phyloP scores from a whole-genome alignment of 2,797 vertebrate genomes.

The Channallabes apus region DNA sequence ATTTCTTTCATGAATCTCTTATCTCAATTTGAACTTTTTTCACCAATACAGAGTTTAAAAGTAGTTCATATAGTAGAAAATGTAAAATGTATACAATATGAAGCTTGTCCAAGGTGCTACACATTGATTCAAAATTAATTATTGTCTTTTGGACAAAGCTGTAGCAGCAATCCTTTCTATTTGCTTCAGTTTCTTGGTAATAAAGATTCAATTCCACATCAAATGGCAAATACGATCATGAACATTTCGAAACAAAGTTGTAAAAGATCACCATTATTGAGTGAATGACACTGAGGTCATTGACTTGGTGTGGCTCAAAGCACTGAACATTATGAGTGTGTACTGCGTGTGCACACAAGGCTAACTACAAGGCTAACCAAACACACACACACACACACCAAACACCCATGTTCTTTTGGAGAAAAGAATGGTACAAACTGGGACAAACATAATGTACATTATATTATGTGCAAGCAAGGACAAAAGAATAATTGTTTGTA shows the following conservation, averaged over 20 bases:
- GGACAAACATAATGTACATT: not conserved
- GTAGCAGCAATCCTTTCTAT: not conserved
- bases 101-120: not conserved
- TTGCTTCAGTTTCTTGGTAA: not conserved
- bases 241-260: not conserved
- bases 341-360: slow-evolving; percentile 12
- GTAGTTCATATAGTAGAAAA: not conserved
- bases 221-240: not conserved
- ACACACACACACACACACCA: not conserved
- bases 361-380: slow-evolving; percentile 24
- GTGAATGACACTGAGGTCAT: slow-evolving; percentile 13
- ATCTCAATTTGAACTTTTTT: not conserved
- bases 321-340: not conserved
- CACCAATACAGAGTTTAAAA: not conserved
- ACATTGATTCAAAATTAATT: not conserved
- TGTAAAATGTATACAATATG: not conserved
- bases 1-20: not conserved
- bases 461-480: not conserved
- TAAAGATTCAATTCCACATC: not conserved
- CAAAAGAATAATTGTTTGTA: not conserved
- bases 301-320: not conserved
- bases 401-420: slow-evolving; percentile 1
- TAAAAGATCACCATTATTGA: not conserved
- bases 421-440: not conserved
- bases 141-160: not conserved